Conservation (phyloP, 1,140 invertebrate genomes). For the Wasmannia auropunctata region DNA sequence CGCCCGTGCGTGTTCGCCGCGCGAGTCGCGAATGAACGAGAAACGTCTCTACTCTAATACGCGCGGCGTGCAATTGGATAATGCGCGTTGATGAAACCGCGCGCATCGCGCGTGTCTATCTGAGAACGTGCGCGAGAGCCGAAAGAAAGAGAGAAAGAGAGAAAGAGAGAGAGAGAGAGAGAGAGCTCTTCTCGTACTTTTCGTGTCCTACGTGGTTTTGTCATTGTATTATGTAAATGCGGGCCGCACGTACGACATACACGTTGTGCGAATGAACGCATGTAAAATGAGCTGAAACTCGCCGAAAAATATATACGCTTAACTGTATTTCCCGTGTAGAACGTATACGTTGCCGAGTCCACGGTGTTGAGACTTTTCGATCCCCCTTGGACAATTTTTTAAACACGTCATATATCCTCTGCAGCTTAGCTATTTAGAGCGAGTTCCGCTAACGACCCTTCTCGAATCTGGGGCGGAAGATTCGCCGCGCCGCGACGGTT, state of each 20-base stretch:
- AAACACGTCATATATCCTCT: not conserved
- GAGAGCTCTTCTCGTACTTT: not conserved
- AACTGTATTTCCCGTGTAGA: not conserved
- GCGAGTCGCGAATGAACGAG: not conserved
- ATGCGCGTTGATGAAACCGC: slow-evolving; percentile 37
- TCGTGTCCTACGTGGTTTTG: not conserved
- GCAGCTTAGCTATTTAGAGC: not conserved
- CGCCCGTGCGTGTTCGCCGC: slow-evolving; percentile 53
- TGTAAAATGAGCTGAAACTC: not conserved
- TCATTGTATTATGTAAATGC: not conserved
- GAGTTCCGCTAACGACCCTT: not conserved
- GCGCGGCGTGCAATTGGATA: not conserved
- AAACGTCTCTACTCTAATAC: not conserved
- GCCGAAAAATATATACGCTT: not conserved
- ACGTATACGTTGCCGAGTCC: not conserved
- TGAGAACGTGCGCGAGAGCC: too few species aligned
- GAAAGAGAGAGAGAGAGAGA: too few species aligned
- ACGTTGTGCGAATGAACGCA: not conserved
- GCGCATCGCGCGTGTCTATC: not conserved
- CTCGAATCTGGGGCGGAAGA: not conserved
- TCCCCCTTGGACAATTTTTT: not conserved
- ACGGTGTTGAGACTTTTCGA: not conserved
- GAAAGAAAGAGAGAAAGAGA: too few species aligned
- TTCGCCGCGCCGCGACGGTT: not conserved
- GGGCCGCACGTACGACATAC: too few species aligned